phyloP scores from a whole-genome alignment of 2,113 vertebrate genomes.

The Hydrolagus affinis region DNA sequence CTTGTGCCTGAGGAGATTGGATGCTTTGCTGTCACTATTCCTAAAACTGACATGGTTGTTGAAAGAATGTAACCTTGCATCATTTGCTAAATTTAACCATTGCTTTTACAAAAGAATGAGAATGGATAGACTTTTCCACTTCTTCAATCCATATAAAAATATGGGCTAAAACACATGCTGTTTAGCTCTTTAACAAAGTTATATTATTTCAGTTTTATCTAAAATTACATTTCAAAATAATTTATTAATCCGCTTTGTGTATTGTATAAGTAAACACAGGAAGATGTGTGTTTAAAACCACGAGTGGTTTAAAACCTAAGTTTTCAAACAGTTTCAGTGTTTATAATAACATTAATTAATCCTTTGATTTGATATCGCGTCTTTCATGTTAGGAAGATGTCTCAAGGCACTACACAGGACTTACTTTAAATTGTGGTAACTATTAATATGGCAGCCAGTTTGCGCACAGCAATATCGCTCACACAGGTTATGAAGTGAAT shows the following conservation, averaged over 20 bases:
- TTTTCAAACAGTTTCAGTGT: background rate
- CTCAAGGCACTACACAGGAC: too few species aligned
- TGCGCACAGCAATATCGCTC: too few species aligned
- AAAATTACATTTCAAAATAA: background rate
- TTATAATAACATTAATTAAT: background rate
- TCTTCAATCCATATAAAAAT: background rate
- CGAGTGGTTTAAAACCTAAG: background rate
- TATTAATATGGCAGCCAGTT: too few species aligned
- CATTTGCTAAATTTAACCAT: constrained; percentile 12
- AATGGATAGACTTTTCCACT: background rate
- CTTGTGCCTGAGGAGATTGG: background rate
- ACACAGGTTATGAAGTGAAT: too few species aligned
- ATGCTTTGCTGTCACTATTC: background rate
- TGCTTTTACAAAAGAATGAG: background rate
- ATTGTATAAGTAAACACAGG: too few species aligned
- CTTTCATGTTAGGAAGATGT: too few species aligned
- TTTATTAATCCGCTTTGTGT: background rate
- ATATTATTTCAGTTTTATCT: background rate
- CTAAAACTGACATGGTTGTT: background rate
- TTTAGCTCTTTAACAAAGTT: background rate
- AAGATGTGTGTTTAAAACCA: background rate
- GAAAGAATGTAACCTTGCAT: constrained; percentile 5
- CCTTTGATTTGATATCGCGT: too few species aligned
- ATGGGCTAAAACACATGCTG: background rate
- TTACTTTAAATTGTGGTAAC: too few species aligned